Percentiles rank a stretch among this genome's conserved stretches.
These are phyloP conservation scores for Dexiosoma caninum DNA, from an alignment of 2,888 invertebrate genomes.

Conservation along the genomic window DNA sequence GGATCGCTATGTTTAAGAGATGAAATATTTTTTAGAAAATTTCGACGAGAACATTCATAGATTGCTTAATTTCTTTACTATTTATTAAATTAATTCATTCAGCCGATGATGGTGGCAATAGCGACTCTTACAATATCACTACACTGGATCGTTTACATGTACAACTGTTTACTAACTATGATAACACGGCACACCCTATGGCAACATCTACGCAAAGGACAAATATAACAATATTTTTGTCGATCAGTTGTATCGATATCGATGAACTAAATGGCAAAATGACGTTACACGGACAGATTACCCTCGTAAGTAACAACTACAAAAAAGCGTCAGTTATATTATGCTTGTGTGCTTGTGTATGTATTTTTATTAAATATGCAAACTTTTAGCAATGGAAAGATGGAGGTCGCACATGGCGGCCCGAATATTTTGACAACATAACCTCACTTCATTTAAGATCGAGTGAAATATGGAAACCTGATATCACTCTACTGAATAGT, in stretches of 20 bases:
- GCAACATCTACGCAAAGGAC: slow-evolving; percentile 69
- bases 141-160: slow-evolving; percentile 68
- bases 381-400: slow-evolving; percentile 84
- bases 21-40: too few species aligned
- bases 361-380: neutral
- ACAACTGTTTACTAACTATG: slow-evolving; percentile 79
- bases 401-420: slow-evolving; percentile 85
- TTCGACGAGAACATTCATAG: too few species aligned
- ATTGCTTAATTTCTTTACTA: too few species aligned
- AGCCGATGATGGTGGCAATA: slow-evolving; percentile 53
- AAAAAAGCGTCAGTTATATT: neutral
- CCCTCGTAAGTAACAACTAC: slow-evolving; percentile 80
- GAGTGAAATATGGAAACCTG: slow-evolving; percentile 89
- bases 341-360: neutral
- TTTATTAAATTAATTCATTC: neutral
- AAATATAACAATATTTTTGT: slow-evolving; percentile 78
- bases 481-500: slow-evolving; percentile 83
- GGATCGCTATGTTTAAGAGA: too few species aligned
- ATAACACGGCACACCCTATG: slow-evolving; percentile 73
- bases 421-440: slow-evolving; percentile 82
- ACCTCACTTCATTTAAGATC: slow-evolving; percentile 81
- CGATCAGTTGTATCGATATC: slow-evolving; percentile 83
- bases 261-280: slow-evolving; percentile 82
- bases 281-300: slow-evolving; percentile 81
- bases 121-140: slow-evolving; percentile 66